phyloP scores from a whole-genome alignment of 2,113 vertebrate genomes.

The Python bivittatus region DNA sequence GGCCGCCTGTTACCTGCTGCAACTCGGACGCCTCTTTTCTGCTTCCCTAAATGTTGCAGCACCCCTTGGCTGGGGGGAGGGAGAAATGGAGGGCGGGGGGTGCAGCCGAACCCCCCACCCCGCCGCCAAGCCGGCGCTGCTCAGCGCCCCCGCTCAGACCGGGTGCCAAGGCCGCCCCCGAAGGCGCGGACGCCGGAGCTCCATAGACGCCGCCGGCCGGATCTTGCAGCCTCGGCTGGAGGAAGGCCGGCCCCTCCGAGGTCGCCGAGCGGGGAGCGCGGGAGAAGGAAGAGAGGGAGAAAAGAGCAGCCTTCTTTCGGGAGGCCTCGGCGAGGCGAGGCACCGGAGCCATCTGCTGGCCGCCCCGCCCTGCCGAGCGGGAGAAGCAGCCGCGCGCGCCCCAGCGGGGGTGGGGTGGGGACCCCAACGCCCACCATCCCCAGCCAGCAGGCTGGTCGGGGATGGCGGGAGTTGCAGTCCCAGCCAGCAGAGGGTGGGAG shows the following conservation, averaged over 20 bases:
- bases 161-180: no score
- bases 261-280: neutral
- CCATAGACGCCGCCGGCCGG: slow-evolving; percentile 6
- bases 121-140: neutral
- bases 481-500: no score
- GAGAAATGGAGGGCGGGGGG: neutral
- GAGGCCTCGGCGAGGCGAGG: neutral
- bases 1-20: neutral
- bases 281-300: neutral
- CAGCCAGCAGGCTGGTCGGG: neutral
- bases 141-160: neutral
- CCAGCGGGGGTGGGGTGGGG: neutral
- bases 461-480: neutral
- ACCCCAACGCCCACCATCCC: neutral
- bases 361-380: neutral
- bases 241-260: slow-evolving; percentile 19
- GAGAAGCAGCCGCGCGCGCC: neutral
- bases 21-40: no score
- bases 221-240: slow-evolving; percentile 10
- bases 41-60: neutral
- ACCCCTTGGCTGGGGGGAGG: neutral
- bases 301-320: no score
- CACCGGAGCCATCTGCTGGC: slow-evolving; percentile 20
- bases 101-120: neutral
- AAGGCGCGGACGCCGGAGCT: neutral